Conservation (phyloP, 2,113 vertebrate genomes). For the Pipra filicauda region DNA sequence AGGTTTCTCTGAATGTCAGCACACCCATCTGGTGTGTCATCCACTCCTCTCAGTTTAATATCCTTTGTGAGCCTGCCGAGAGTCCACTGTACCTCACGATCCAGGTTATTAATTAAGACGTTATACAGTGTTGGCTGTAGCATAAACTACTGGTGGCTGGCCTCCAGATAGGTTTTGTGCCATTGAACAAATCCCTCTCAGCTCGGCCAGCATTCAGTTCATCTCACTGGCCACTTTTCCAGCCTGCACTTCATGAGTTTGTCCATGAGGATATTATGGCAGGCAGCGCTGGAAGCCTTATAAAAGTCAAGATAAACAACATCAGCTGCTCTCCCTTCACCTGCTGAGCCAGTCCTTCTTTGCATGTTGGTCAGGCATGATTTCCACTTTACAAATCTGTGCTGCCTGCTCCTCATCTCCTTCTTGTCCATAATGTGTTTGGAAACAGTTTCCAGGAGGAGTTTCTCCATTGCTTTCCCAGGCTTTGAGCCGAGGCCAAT, state of each 20-base stretch:
- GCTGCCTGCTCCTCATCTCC: background rate
- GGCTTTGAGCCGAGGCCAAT: background rate
- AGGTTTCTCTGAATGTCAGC: background rate
- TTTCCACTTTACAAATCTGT: background rate
- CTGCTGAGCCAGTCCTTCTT: background rate
- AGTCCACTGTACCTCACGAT: background rate
- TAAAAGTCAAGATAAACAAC: background rate
- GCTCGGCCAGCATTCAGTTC: background rate
- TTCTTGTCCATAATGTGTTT: background rate
- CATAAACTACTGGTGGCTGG: background rate
- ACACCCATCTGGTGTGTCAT: background rate
- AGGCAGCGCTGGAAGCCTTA: background rate
- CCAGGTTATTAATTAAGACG: background rate
- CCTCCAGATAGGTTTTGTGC: background rate
- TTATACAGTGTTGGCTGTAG: background rate
- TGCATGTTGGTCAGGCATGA: background rate
- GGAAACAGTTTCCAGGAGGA: background rate
- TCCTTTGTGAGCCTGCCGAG: background rate
- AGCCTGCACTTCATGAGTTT: background rate
- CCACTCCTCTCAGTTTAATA: background rate
- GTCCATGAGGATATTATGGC: background rate
- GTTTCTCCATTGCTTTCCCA: background rate
- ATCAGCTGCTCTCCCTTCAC: fast-evolving
- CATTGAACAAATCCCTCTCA: background rate
- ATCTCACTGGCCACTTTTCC: background rate